Evolutionary conservation across 2,888 invertebrate genomes (phyloP), one percentile per base, ranked within the genome.

Genomic region (Aleiodes leptofemur): DNA sequence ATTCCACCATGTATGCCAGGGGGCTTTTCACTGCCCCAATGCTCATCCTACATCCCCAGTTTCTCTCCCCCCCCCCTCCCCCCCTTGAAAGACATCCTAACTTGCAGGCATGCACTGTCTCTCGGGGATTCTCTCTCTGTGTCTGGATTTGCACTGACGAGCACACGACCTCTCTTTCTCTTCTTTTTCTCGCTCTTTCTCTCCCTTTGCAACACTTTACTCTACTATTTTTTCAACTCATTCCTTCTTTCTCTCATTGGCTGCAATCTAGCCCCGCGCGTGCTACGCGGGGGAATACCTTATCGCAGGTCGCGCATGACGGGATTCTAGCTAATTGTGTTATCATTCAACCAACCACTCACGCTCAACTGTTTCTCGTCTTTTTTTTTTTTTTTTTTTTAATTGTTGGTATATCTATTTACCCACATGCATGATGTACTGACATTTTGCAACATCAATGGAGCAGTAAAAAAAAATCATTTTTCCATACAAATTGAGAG

Each of bases 281-380:
- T 73, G 55, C 56, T 48, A 61, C 68, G 43, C 48, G 13, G 53
- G 73, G 56, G 68, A 73, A 77, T 83, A 82, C 82, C 83, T 85
- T 86, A 86, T 85, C 86, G 80, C 83, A 80, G 82, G 83, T 85
- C 82, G 83, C 85, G 83, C 85, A 85, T 86, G 84, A 85, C 82
- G 83, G 81, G 83, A 82, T 84, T 81, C 84, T 81, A 82, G 83
- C 85, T 86, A 86, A 86, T 85, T 86, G 83, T 83, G 84, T 86
- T 86, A 85, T 86, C 86, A 68, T 64, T 66, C 48, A 48, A 66
- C 23, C 56, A 61, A 61, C 34, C 61, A 61, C 61, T 61, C 61
- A 61, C 61, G 6, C 38, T 14, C 61, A 34, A 61, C 61, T 61
- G 61, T 61, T 38, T 61, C 61, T 61, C 61, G 38, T 34, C n/a